Base-by-base conservation (phyloP, 1,140 invertebrate species). In the Neotoxoptera formosana region DNA sequence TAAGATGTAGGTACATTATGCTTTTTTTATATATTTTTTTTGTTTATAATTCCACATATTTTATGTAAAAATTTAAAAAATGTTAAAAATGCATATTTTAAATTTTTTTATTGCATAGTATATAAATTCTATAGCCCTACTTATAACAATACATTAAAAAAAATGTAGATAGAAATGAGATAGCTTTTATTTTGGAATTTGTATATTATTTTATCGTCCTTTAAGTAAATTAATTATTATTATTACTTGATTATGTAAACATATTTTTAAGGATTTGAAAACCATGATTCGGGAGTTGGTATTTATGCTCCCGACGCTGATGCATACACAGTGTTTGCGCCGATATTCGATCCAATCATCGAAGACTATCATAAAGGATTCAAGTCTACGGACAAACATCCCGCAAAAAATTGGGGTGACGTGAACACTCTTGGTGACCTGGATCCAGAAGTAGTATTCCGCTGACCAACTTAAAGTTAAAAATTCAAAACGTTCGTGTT, bases 281-380 rank as follows among this genome's bases (percentile, higher is more conserved):
- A 98, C 95, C 96, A 96, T 94, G 98, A 98, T 95, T 98, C 98
- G 93, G 98, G 98, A 94, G 97, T 99, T 91, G 98, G 98, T 95
- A 98, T 99, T 95, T 99, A 99, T 94, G 98, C 98, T 91, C 98
- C 98, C 53, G 98, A 99, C 96, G 98, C 98, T 94, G 98, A 99
- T 95, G 95, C 98, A 53, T 99, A 99, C 96, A 97, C 97, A 94
- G 96, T 98, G 9, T 99, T 99, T 95, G 96, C 97, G 93, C 97
- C 98, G 93, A 96, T 99, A 94, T 99, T 99, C 95, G 98, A 99
- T 95, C 98, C 98, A 95, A 98, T 99, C 96, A 99, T 99, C 95
- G 98, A 99, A 95, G 98, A 99, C 95, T 99, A 99, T 96, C 98
- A 99, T 95, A 96, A 96, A 95, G 98, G 98, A 94, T 99, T 99